Base-by-base conservation (phyloP, 2,113 vertebrate species). In the Lucifuga dentata region DNA sequence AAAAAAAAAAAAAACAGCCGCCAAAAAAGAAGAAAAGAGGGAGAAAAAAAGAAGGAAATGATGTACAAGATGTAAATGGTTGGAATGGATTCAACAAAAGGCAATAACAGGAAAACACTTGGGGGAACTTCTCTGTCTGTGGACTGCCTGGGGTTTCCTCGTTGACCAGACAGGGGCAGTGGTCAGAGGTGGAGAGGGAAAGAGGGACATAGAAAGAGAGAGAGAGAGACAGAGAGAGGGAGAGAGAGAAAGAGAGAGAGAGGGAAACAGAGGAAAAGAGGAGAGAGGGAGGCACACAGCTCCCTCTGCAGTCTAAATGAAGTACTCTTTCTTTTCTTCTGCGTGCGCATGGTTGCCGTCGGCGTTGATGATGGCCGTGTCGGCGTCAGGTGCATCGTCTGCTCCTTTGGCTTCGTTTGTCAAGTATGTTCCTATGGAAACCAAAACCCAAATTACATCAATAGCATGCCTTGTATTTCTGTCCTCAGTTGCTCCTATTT, bases 301-400 rank as follows among this genome's bases (percentile, higher is more conserved):
- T 89, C 93, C 92, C 78, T 39, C 76, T 81, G 75, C 81, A 92
- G 93, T 95, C 95, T 98, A 99, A 95, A 99, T 99, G 95, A 98
- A 99, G 94, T 99, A 99, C 83, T 99, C 98, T 84, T 99, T 99
- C 94, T 99, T 99, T 88, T 99, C 98, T 74, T 99, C 98, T 59
- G 98, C 95, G 48, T 99, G 97, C 68, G 97, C 97, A 82, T 99
- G 97, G 92, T 97, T 97, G 88, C 98, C 98, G 91, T 99, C 97
- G 48, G 98, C 97, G 86, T 99, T 99, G 91, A 99, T 98, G 93
- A 99, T 99, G 87, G 97, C 97, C 82, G 98, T 99, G 89, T 99
- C 97, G 13, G 97, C 98, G 71, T 99, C 98, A 5, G 97, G 98
- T 29, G 98, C 97, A 50, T 99, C 98, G 84, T 99, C 98, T 15